Evolutionary conservation across 2,113 vertebrate species (phyloP), one percentile per base, ranked within the genome.

Genomic region (Platichthys stellatus): DNA sequence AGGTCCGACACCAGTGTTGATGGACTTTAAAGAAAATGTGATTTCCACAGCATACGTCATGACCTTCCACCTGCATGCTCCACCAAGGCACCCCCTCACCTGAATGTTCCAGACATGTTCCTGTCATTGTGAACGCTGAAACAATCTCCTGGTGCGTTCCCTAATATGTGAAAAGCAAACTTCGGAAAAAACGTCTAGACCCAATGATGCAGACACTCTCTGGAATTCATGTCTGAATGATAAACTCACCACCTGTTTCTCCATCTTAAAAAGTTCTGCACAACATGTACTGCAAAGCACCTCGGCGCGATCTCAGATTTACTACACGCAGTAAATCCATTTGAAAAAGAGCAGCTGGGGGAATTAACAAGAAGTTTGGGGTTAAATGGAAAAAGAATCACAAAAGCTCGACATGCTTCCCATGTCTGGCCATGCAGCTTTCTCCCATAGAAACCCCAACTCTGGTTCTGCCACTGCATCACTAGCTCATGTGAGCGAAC

Each of bases 291-390:
- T 49, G 61, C 70, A 72, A 59, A 70, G 12, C 77, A 73, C 78
- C 54, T 73, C 73, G 35, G 72, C 69, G 45, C 84, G 84, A 77
- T 53, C 54, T 68, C 57, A 7, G 59, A 83, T 87, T 81, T 86
- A 83, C 51, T 61, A 63, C 49, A 26, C 0, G 6, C 66, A 58
- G 76, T 90, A 78, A 88, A 84, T 78, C 80, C 28, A 7, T 58
- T 72, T 80, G 71, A 89, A 80, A 84, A 82, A 75, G 80, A 90
- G 86, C 87, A 87, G 88, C 86, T 90, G 88, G 60, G 63, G 87
- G 15, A 82, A 82, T 88, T 82, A 61, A 76, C 75, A 69, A 67
- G 76, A 70, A 60, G 73, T 89, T 88, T 69, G 66, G 61, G 61
- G 66, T 80, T 78, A 63, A 74, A 86, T 75, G 74, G 78, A 83